Conservation (phyloP, 2,113 vertebrate species). For the Rattus rattus region DNA sequence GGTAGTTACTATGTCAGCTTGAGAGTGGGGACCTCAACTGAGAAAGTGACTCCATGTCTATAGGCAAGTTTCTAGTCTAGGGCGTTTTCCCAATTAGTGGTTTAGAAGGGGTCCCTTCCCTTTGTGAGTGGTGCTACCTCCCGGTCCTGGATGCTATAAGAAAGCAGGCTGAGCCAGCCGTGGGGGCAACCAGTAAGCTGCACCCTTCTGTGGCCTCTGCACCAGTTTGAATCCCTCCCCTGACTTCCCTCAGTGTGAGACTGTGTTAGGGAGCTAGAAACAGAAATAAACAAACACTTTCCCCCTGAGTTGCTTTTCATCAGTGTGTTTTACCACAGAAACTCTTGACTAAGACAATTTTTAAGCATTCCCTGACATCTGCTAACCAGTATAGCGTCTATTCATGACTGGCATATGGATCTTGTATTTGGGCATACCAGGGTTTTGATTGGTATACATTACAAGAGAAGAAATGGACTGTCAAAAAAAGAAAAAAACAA, state of each 20-base stretch:
- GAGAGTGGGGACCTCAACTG: neutral
- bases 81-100: neutral
- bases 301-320: neutral
- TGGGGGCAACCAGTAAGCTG: neutral
- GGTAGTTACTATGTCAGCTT: neutral
- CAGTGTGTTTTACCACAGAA: neutral
- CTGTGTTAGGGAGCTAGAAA: neutral
- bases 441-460: no score
- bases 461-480: neutral
- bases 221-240: neutral
- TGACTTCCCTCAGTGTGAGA: neutral
- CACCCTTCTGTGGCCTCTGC: neutral
- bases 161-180: neutral
- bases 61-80: neutral
- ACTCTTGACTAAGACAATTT: neutral
- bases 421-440: fast-evolving
- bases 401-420: no score
- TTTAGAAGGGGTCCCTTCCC: neutral
- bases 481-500: neutral
- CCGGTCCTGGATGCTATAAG: neutral
- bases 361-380: neutral
- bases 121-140: neutral
- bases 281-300: neutral
- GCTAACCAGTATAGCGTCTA: neutral
- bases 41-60: neutral